Evolutionary conservation across 1,140 invertebrate species (phyloP).

Genomic region (Dreissena rostriformis): DNA sequence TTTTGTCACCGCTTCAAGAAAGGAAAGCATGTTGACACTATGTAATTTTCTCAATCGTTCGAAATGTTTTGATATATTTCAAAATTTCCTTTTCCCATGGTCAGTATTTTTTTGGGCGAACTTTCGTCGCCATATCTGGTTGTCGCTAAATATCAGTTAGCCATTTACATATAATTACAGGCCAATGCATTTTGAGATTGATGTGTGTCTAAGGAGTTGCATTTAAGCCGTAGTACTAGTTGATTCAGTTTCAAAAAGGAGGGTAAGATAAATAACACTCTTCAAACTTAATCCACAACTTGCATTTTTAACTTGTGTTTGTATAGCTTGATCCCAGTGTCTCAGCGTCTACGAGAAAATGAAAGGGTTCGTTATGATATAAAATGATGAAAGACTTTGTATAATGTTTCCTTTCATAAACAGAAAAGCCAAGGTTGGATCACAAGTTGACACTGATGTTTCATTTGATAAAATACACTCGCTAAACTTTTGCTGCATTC

Average conservation of each 20-base stretch:
- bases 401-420: slow-evolving; percentile 4
- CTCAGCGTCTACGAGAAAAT: slow-evolving; percentile 13
- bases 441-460: too few relatives aligned
- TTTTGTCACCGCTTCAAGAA: slow-evolving; percentile 34
- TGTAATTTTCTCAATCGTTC: slow-evolving; percentile 58
- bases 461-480: too few relatives aligned
- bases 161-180: slow-evolving; percentile 58
- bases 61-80: slow-evolving; percentile 47
- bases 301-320: slow-evolving; percentile 56
- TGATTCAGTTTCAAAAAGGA: slow-evolving; percentile 55
- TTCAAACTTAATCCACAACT: slow-evolving; percentile 44
- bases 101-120: slow-evolving; percentile 32
- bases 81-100: slow-evolving; percentile 44
- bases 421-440: not conserved
- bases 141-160: slow-evolving; percentile 48
- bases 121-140: slow-evolving; percentile 47
- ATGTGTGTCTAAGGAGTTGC: slow-evolving; percentile 46
- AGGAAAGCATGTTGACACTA: slow-evolving; percentile 48
- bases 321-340: slow-evolving; percentile 42
- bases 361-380: slow-evolving; percentile 39
- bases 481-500: too few relatives aligned
- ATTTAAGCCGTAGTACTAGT: slow-evolving; percentile 54
- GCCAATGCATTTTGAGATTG: slow-evolving; percentile 38
- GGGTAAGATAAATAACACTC: slow-evolving; percentile 54
- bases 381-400: slow-evolving; percentile 32